These are phyloP conservation scores for Corythornis cristatus DNA, from an alignment of 2,113 vertebrate species.

Conservation along the genomic window DNA sequence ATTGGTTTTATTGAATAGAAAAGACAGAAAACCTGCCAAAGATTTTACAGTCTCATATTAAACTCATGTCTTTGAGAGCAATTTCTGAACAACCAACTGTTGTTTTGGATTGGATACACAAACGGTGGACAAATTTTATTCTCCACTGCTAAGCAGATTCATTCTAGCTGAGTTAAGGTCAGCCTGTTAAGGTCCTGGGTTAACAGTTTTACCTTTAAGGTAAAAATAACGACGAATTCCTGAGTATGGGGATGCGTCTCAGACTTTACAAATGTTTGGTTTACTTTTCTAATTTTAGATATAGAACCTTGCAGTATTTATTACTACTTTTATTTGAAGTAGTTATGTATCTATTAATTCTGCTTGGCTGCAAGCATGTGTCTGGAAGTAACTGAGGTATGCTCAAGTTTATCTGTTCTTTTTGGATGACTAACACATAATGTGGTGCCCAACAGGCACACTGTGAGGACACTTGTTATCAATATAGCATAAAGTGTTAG, in stretches of 20 bases:
- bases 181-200: not conserved
- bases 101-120: not conserved
- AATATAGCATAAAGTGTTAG: not conserved
- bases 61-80: not conserved
- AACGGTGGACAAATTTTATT: not conserved
- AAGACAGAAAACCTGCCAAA: not conserved
- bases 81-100: not conserved
- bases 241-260: not conserved
- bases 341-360: not conserved
- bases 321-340: not conserved
- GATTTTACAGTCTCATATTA: not conserved
- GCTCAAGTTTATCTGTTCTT: not conserved
- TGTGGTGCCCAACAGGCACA: rapidly evolving
- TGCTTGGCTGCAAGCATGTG: not conserved
- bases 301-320: not conserved
- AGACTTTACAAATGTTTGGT: not conserved
- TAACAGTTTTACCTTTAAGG: not conserved
- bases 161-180: not conserved
- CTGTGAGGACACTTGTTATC: not conserved
- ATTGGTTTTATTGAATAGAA: not conserved
- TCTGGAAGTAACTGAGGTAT: not conserved
- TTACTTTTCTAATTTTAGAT: not conserved
- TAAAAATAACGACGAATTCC: not conserved
- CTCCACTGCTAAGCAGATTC: not conserved
- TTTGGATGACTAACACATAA: not conserved